Evolutionary conservation across 2,888 invertebrate species (phyloP), one percentile per base, ranked within the genome.

Genomic region (Tinea pellionella): DNA sequence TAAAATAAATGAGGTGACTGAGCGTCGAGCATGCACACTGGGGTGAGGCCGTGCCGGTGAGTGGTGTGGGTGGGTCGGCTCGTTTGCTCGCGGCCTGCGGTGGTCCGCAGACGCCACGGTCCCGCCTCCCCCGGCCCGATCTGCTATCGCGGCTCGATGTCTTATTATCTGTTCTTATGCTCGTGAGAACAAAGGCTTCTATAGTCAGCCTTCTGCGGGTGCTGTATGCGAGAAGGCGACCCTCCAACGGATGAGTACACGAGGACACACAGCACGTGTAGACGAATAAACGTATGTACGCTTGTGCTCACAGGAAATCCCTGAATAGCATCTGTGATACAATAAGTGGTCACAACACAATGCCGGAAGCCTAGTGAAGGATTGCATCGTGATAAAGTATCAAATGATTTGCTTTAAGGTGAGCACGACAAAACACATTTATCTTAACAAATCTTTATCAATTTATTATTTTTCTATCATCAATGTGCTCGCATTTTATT

Each of bases 181-280:
- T 84, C 83, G 88, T 89, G 88, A 88, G 80, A 84, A 85, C 79
- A 83, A 82, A 87, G 88, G 88, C 85, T 84, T 89, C 88, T 85
- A 80, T 74, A 69, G 77, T 89, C 90, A 90, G 89, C 92, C 92
- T 92, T 92, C 92, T 91, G 92, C 92, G 91, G 91, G 89, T 92
- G 92, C 92, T 92, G 92, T 92, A 92, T 89, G 88, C 89, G 92
- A 93, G 92, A 92, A 92, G 92, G 92, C 92, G 91, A 91, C 92
- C 88, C 90, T 89, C 88, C 88, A 77, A 80, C 70, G 72, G 76
- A 83, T 80, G 77, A 79, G 71, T 80, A 82, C 83, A 79, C 84
- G 80, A 74, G 69, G 71, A 75, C 78, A 77, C 80, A 75, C 80
- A 78, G 78, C 79, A 78, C 79, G 84, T 82, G 85, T 83, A 78